These are phyloP conservation scores for Anastrepha ludens DNA, from an alignment of 1,140 invertebrate species.

Conservation along the genomic window DNA sequence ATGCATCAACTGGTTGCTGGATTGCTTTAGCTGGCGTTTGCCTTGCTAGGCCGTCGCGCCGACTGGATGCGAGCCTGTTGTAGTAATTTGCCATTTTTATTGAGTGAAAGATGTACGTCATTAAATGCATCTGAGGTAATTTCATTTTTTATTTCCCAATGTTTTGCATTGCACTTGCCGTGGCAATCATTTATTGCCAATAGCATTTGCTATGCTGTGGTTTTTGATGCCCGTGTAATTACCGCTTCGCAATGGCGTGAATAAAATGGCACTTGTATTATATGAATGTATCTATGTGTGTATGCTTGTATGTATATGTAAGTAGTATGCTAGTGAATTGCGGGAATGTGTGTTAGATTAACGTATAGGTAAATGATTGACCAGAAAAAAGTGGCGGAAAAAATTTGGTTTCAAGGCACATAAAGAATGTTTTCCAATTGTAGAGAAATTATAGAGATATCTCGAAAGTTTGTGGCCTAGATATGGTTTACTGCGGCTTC, in stretches of 20 bases:
- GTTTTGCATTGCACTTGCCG: neutral
- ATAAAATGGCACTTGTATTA: neutral
- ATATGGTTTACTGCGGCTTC: neutral
- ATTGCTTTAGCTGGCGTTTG: neutral
- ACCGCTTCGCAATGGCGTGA: slow-evolving; percentile 19
- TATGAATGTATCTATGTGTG: neutral
- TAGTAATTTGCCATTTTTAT: slow-evolving; percentile 52
- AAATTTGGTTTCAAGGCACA: neutral
- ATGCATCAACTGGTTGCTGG: neutral
- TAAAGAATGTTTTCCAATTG: neutral
- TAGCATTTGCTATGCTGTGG: slow-evolving; percentile 30
- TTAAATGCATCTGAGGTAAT: slow-evolving; percentile 35
- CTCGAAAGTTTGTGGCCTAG: neutral
- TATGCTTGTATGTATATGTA: neutral
- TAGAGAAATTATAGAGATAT: neutral
- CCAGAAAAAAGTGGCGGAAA: neutral
- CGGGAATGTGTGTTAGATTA: slow-evolving; percentile 12
- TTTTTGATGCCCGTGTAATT: slow-evolving; percentile 41
- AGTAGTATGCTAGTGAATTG: neutral
- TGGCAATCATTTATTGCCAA: slow-evolving; percentile 26
- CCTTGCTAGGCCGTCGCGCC: slow-evolving; percentile 15
- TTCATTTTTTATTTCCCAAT: slow-evolving; percentile 38
- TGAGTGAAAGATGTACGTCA: slow-evolving; percentile 47
- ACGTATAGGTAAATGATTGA: neutral
- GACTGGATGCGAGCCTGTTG: neutral